Percentiles rank a stretch among this genome's conserved stretches.
Conservation (phyloP, 2,113 vertebrate species). For the Nibea coibor region DNA sequence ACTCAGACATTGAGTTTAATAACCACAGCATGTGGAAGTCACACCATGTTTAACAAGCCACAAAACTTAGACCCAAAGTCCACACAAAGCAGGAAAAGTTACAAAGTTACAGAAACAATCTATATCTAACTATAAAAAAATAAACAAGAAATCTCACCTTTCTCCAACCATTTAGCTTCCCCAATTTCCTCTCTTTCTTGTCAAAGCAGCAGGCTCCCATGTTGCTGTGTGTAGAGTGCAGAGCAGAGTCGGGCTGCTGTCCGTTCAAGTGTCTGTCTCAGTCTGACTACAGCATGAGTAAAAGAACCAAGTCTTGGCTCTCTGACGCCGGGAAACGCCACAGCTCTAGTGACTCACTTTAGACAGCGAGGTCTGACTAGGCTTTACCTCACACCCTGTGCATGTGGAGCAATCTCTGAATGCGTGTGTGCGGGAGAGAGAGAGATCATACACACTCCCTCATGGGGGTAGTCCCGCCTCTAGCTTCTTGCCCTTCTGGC, state of each 20-base stretch:
- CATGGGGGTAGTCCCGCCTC: constrained; percentile 71
- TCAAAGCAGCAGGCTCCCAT: constrained; percentile 86
- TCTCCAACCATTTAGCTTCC: constrained; percentile 82
- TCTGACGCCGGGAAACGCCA: constrained; percentile 73
- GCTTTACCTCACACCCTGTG: constrained; percentile 71
- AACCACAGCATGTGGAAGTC: neutral
- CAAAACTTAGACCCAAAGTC: constrained; percentile 4
- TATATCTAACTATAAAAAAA: neutral
- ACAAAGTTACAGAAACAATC: neutral
- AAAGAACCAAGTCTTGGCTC: constrained; percentile 53
- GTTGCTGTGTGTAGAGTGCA: constrained; percentile 68
- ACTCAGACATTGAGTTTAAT: neutral
- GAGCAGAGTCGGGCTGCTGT: constrained; percentile 60
- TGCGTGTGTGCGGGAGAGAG: constrained; percentile 41
- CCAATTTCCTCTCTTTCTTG: constrained; percentile 83
- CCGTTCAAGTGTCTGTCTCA: constrained; percentile 60
- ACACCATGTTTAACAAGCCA: neutral
- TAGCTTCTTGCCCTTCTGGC: constrained; percentile 9
- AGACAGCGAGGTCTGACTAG: constrained; percentile 75
- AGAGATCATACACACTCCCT: constrained; percentile 59
- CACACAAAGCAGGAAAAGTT: neutral
- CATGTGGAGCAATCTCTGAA: constrained; percentile 51
- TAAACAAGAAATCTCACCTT: constrained; percentile 75
- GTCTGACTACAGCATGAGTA: constrained; percentile 71
- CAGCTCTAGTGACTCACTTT: constrained; percentile 75